phyloP scores from a whole-genome alignment of 92 coral and sea anemone genomes.

The Heteractis magnifica region DNA sequence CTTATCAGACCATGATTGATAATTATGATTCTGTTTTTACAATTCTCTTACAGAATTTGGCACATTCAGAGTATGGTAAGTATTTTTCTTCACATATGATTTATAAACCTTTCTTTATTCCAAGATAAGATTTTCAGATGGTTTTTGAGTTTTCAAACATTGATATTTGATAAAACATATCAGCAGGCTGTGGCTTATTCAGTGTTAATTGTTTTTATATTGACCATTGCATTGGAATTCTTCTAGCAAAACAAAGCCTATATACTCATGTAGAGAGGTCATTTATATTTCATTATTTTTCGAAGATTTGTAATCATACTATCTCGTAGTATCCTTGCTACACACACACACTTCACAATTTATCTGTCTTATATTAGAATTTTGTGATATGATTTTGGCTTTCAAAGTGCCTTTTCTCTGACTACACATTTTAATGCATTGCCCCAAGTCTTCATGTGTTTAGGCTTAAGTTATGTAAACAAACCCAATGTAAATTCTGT shows the following conservation, averaged over 20 bases:
- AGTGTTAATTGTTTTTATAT: background rate
- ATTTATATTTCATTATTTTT: background rate
- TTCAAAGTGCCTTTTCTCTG: background rate
- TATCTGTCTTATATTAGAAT: background rate
- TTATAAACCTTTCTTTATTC: background rate
- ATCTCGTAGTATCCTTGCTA: background rate
- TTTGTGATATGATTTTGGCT: background rate
- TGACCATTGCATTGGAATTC: background rate
- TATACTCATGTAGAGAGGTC: background rate
- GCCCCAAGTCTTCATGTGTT: background rate
- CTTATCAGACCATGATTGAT: slow-evolving; percentile 19
- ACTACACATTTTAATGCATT: background rate
- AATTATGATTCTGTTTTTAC: slow-evolving; percentile 35
- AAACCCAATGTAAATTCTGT: background rate
- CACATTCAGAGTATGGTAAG: slow-evolving; percentile 33
- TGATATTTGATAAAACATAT: background rate
- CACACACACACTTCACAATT: background rate
- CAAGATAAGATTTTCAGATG: background rate
- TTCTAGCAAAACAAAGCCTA: background rate
- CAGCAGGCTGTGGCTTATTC: background rate
- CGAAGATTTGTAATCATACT: background rate
- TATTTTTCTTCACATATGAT: background rate
- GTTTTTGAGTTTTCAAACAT: background rate
- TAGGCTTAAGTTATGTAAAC: slow-evolving; percentile 5
- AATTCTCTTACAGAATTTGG: slow-evolving; percentile 33